Base-by-base conservation (phyloP, 2,888 invertebrate species). In the Neoaliturus tenellus region DNA sequence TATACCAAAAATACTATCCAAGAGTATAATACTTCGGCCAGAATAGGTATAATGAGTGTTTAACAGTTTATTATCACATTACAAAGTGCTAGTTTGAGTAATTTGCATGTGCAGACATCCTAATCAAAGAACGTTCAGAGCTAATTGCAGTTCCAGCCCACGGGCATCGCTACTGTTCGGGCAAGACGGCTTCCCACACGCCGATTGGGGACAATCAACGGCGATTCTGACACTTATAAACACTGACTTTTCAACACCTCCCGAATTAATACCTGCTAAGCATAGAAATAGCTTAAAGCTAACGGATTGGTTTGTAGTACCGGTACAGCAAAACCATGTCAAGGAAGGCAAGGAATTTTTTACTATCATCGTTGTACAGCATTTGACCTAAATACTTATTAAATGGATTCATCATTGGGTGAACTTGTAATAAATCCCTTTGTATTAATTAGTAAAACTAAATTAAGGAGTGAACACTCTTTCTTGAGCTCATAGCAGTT, bases 51-150 rank as follows among this genome's bases (percentile, higher is more conserved):
- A 48, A 48, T 39, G 14, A 8, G 25, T 28, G 62, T 62, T 62
- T 20, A 69, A 35, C 69, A 20, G 35, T 69, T 39, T 8, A 69
- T 69, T 69, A 69, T 20, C 69, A 69, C 69, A 69, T 69, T 69
- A 69, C 69, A n/a, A 39, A 39, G 69, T 69, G 69, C 28, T 69
- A 69, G 39, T 69, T n/a, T 69, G 39, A 39, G n/a, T 20, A 35
- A 69, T 69, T 69, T 20, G 31, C 28, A 28, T 62, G 62, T 62
- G 62, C 28, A 62, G 62, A 62, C 62, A 62, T 28, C 62, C 62
- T 62, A 62, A 62, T 62, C 62, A 62, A 62, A 62, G 62, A 31
- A 28, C 62, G 14, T 62, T 62, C 62, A 28, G 28, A 31, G 28
- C 1, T 62, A 62, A 62, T 62, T 62, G n/a, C 62, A 12, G 31